phyloP scores from a whole-genome alignment of 2,113 vertebrate species.

The Elephas maximus region DNA sequence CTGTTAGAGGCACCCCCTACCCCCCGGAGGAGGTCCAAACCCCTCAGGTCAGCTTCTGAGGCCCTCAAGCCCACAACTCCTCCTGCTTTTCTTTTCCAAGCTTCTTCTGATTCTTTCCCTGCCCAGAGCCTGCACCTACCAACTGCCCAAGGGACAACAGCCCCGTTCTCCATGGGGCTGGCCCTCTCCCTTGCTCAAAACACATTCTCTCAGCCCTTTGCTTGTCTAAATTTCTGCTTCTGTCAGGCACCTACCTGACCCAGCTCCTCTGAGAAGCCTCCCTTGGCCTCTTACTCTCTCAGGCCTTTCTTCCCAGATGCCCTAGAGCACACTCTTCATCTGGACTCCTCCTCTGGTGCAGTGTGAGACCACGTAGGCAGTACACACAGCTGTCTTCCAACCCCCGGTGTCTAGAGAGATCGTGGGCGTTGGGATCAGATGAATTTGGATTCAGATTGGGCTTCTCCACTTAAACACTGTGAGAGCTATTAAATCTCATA shows the following conservation, averaged over 20 bases:
- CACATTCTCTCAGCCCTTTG: not conserved
- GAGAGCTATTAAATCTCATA: not conserved
- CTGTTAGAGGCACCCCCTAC: not conserved
- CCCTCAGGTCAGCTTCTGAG: not conserved
- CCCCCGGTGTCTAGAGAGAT: not conserved
- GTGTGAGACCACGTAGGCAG: accelerated
- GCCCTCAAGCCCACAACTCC: not conserved
- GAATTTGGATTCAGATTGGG: not conserved
- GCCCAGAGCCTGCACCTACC: not conserved
- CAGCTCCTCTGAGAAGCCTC: not conserved
- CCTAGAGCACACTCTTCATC: no score
- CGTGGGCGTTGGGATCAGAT: not conserved
- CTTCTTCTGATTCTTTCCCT: not conserved
- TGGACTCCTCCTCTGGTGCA: not conserved
- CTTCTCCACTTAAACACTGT: not conserved
- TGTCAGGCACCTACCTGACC: not conserved
- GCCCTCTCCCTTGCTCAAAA: not conserved
- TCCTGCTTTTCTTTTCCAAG: not conserved
- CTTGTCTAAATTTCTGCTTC: not conserved
- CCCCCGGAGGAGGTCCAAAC: not conserved
- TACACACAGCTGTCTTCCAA: accelerated
- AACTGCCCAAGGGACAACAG: not conserved
- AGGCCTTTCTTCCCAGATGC: not conserved
- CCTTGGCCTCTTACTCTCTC: no score
- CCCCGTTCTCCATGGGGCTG: accelerated